phyloP scores from a whole-genome alignment of 2,888 invertebrate species.

The Troides aeacus region DNA sequence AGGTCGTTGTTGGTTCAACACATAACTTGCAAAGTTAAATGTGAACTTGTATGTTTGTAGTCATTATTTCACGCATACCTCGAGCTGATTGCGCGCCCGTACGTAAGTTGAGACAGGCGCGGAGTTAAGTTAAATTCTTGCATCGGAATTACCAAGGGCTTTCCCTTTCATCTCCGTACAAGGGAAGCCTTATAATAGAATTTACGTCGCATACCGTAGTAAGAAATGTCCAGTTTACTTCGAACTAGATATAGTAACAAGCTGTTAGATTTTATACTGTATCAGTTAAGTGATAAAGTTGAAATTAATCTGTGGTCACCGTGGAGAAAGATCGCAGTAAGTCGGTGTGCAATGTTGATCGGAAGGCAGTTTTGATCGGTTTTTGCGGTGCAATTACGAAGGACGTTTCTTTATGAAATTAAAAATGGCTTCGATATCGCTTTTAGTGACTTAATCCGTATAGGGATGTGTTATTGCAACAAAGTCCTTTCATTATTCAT shows the following conservation, averaged over 20 bases:
- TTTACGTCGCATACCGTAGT: constrained; percentile 64
- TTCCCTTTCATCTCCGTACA: constrained; percentile 57
- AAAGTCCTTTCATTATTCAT: no score
- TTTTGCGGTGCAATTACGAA: constrained; percentile 37
- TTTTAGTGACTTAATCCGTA: background rate
- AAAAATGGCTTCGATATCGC: constrained; percentile 14
- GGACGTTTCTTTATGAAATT: constrained; percentile 35
- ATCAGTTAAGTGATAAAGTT: background rate
- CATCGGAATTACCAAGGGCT: constrained; percentile 41
- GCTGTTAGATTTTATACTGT: constrained; percentile 14
- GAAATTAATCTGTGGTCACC: constrained; percentile 2
- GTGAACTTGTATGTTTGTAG: background rate
- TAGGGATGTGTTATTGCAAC: background rate
- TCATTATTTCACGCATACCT: constrained; percentile 15
- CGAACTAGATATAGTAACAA: constrained; percentile 10
- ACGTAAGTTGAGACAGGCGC: constrained; percentile 26
- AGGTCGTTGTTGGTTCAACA: background rate
- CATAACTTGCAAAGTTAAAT: constrained; percentile 10
- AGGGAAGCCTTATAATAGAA: constrained; percentile 47
- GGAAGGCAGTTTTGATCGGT: constrained; percentile 32
- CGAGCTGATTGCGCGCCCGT: background rate
- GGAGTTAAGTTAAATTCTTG: constrained; percentile 32
- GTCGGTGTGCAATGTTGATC: constrained; percentile 24
- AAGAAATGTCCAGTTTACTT: constrained; percentile 40
- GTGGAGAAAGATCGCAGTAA: background rate